phyloP scores from a whole-genome alignment of 1,140 invertebrate genomes.

The Papilio polyxenes region DNA sequence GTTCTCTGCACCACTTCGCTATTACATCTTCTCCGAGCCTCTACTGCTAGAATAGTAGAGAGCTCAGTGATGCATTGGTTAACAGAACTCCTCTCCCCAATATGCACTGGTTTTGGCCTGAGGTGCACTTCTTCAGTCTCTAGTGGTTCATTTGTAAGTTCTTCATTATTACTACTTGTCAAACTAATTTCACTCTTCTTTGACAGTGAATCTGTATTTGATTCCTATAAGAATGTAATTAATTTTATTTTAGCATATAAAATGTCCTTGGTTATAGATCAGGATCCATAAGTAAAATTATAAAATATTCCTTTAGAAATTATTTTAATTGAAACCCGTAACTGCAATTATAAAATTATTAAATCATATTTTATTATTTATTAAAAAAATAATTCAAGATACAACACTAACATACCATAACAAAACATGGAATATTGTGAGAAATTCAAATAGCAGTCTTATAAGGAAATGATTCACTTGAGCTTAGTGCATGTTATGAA shows the following conservation, averaged over 20 bases:
- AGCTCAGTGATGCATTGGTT: slow-evolving; percentile 85
- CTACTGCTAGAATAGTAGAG: slow-evolving; percentile 80
- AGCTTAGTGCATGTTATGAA: neutral
- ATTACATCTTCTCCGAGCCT: slow-evolving; percentile 71
- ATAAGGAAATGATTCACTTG: neutral
- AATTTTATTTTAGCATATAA: neutral
- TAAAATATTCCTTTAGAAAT: neutral
- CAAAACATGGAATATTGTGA: slow-evolving; percentile 15
- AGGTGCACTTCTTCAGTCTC: slow-evolving; percentile 75
- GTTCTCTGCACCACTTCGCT: slow-evolving; percentile 76
- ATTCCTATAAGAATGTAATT: slow-evolving; percentile 53
- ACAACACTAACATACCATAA: slow-evolving; percentile 16
- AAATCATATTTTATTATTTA: neutral
- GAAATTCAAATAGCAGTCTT: slow-evolving; percentile 13
- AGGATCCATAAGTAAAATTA: too few relatives aligned
- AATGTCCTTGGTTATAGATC: too few relatives aligned
- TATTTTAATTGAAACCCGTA: neutral
- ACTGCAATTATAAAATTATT: neutral
- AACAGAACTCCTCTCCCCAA: slow-evolving; percentile 79
- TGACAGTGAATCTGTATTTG: slow-evolving; percentile 66
- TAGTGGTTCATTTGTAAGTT: slow-evolving; percentile 58
- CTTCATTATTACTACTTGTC: slow-evolving; percentile 65
- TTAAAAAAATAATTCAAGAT: neutral
- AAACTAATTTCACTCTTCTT: slow-evolving; percentile 70
- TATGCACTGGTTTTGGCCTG: slow-evolving; percentile 63